These are phyloP conservation scores for Ectemnius continuus DNA, from an alignment of 2,888 invertebrate species.

Conservation along the genomic window DNA sequence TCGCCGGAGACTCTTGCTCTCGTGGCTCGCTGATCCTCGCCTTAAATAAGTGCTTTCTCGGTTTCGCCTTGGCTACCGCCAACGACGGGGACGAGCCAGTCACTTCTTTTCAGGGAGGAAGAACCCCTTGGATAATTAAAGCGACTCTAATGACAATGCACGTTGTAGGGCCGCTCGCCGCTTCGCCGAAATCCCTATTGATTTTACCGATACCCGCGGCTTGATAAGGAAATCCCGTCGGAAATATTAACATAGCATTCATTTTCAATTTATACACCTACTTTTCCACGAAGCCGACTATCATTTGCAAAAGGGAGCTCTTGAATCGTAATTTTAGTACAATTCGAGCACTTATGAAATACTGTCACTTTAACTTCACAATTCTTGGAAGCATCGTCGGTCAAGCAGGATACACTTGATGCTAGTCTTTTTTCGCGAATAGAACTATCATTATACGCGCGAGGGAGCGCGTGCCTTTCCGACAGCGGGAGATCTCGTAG, in stretches of 20 bases:
- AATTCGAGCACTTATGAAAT: not conserved
- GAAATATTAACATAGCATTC: too few relatives aligned
- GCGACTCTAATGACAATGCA: constrained; percentile 1
- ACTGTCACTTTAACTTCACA: constrained; percentile 6
- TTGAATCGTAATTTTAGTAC: too few relatives aligned
- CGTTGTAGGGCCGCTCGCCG: not conserved
- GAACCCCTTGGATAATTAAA: constrained; percentile 21
- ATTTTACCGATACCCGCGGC: not conserved
- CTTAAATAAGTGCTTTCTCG: constrained; percentile 75
- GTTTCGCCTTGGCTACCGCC: constrained; percentile 65
- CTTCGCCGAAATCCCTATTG: not conserved
- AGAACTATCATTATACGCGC: constrained; percentile 31
- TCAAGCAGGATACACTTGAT: constrained; percentile 22
- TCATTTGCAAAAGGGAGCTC: too few relatives aligned
- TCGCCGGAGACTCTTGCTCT: constrained; percentile 66
- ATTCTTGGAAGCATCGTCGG: not conserved
- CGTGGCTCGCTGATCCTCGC: constrained; percentile 71
- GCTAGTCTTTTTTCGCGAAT: constrained; percentile 27
- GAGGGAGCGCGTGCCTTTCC: constrained; percentile 49
- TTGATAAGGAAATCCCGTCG: not conserved
- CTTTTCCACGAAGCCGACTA: too few relatives aligned
- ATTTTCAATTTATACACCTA: too few relatives aligned
- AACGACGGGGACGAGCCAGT: constrained; percentile 35
- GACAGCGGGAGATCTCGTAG: constrained; percentile 68
- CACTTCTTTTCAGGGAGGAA: constrained; percentile 7